Percentiles rank a stretch among this genome's conserved stretches.
Conservation (phyloP, 2,113 vertebrate species). For the Varanus salvator region DNA sequence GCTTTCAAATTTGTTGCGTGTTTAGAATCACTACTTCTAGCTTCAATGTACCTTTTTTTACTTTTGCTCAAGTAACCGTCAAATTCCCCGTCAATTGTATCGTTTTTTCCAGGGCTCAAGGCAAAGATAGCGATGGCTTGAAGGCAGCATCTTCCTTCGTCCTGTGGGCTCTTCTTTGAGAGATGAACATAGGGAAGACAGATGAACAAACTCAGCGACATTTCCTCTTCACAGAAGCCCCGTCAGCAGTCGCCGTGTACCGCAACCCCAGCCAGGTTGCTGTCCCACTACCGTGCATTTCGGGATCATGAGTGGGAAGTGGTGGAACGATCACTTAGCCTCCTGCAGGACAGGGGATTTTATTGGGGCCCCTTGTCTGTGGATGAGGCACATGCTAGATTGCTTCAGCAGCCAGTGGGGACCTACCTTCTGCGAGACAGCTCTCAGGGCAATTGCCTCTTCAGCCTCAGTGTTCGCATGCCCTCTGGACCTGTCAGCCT, state of each 20-base stretch:
- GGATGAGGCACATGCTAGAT: constrained; percentile 72
- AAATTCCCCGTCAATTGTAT: constrained; percentile 39
- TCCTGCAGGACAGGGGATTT: constrained; percentile 75
- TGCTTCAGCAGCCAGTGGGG: constrained; percentile 64
- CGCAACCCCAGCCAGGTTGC: not conserved
- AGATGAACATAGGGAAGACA: constrained; percentile 75
- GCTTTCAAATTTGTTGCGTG: not conserved
- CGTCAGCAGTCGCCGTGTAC: constrained; percentile 40
- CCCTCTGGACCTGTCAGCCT: constrained; percentile 62
- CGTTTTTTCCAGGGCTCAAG: constrained; percentile 56
- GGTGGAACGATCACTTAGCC: constrained; percentile 71
- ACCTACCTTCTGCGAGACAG: constrained; percentile 79
- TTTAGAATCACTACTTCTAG: not conserved
- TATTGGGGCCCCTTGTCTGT: constrained; percentile 77
- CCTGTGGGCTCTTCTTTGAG: constrained; percentile 71
- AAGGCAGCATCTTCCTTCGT: constrained; percentile 59
- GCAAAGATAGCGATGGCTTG: constrained; percentile 48
- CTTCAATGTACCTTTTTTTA: not conserved
- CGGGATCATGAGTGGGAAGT: constrained; percentile 69
- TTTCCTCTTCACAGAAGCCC: constrained; percentile 53
- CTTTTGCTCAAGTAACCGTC: not conserved
- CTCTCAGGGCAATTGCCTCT: constrained; percentile 71
- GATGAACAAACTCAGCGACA: constrained; percentile 55
- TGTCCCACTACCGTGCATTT: constrained; percentile 70
- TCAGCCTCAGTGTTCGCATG: constrained; percentile 69